These are phyloP conservation scores for Epinephelus fuscoguttatus DNA, from an alignment of 2,113 vertebrate species.

Conservation along the genomic window DNA sequence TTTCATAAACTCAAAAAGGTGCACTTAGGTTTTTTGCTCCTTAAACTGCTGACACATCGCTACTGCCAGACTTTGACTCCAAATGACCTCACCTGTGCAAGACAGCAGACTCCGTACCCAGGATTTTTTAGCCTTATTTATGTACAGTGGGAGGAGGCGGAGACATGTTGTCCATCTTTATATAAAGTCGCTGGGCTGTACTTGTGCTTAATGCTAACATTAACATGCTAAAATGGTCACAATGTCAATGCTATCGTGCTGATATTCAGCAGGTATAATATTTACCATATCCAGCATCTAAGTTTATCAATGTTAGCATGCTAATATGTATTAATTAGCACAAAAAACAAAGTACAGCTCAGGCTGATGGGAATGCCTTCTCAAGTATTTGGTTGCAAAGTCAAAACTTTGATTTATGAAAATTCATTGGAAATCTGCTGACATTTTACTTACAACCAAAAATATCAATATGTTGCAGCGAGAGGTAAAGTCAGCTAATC, in stretches of 20 bases:
- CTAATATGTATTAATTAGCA: not conserved
- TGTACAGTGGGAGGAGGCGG: too few species aligned
- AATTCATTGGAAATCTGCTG: too few species aligned
- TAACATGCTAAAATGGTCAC: not conserved
- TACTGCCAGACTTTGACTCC: too few species aligned
- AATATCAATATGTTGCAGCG: not conserved
- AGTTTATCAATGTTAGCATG: not conserved
- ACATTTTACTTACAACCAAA: not conserved
- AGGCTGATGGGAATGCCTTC: not conserved
- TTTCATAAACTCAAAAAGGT: too few species aligned
- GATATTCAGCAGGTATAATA: not conserved
- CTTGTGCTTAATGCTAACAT: too few species aligned
- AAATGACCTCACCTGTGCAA: too few species aligned
- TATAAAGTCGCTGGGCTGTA: too few species aligned
- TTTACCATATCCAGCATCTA: not conserved
- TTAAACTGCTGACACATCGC: too few species aligned
- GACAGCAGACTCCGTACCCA: too few species aligned
- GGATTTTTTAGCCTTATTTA: too few species aligned
- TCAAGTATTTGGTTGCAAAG: not conserved
- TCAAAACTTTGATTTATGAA: not conserved
- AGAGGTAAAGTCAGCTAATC: not conserved
- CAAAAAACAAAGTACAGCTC: not conserved
- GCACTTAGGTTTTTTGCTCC: too few species aligned
- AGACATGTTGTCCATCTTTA: too few species aligned
- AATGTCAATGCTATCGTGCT: not conserved